Evolutionary conservation across 2,113 vertebrate genomes (phyloP), one percentile per base, ranked within the genome.

Genomic region (Rhea americana): DNA sequence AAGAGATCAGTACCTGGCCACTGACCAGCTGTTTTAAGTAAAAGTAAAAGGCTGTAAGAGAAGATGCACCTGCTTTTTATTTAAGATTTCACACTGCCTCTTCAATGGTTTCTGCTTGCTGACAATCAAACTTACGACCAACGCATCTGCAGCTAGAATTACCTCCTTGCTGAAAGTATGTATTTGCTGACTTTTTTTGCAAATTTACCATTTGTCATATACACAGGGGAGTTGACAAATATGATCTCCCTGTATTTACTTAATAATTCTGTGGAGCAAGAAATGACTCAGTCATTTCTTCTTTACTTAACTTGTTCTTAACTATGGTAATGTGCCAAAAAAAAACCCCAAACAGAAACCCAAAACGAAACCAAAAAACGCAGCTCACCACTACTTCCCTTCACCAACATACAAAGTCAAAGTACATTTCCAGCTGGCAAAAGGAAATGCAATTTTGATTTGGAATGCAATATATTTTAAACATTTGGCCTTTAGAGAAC

Each of bases 361-460:
- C 43, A 43, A 43, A 43, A 10, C 43, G 11, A 43, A 11, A 43
- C 43, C 43, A 63, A 45, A 45, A 45, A 45, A 45, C 14, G 13
- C 30, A 90, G 83, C 90, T 93, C 91, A 91, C 25, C 77, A 72
- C 22, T 63, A 88, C 85, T 91, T 93, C 56, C 82, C 47, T 88
- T 88, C 85, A 88, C 62, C 58, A 81, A 78, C 47, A 61, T 5
- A 87, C 47, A 43, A 87, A 82, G 89, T 92, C 92, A 91, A 90
- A 95, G 86, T 50, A 68, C 82, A 93, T 95, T 93, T 93, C 89
- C 89, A 96, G 67, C 89, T 92, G 94, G 87, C 63, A 92, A 48
- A 93, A 81, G 43, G 32, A 96, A 93, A 84, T n/a, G 25, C 56
- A 65, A 26, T 0, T 16, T 66, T 90, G 80, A 95, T 93, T 91